phyloP scores from a whole-genome alignment of 30 jellyfish, hydroid and myxozoan genomes.

The Hydractinia echinata region DNA sequence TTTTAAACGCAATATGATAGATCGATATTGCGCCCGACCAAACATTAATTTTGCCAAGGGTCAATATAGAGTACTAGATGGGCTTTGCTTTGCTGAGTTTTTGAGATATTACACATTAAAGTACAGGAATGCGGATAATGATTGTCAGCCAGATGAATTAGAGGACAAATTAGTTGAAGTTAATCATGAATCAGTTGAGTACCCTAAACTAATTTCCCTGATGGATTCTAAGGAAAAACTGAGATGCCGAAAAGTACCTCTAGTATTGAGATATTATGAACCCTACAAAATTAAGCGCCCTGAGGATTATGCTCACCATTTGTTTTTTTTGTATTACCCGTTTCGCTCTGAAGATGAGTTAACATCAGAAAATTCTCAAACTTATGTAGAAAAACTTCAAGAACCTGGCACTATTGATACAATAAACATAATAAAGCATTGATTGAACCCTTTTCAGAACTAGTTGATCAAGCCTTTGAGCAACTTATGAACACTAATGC shows the following conservation, averaged over 20 bases:
- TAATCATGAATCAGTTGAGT: too few species aligned
- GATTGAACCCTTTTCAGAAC: background rate
- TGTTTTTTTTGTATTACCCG: constrained; percentile 3
- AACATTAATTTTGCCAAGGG: too few species aligned
- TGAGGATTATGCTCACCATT: constrained; percentile 18
- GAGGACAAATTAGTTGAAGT: background rate
- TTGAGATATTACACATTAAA: background rate
- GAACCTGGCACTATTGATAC: constrained; percentile 14
- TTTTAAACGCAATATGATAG: too few species aligned
- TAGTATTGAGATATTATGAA: too few species aligned
- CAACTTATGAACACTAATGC: background rate
- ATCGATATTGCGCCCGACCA: too few species aligned
- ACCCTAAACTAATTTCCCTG: background rate
- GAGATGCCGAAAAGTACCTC: background rate
- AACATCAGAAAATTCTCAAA: background rate
- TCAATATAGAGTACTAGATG: too few species aligned
- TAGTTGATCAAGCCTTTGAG: constrained; percentile 8
- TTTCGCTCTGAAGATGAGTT: constrained; percentile 8
- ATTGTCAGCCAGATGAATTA: constrained; percentile 15
- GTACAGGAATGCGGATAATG: background rate
- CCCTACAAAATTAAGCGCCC: background rate
- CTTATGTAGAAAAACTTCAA: background rate
- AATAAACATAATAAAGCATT: background rate
- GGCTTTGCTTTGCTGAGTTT: too few species aligned
- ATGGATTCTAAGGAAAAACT: background rate